These are phyloP conservation scores for Hirtodrosophila alboralis DNA, from an alignment of 2,888 invertebrate species.

Conservation along the genomic window DNA sequence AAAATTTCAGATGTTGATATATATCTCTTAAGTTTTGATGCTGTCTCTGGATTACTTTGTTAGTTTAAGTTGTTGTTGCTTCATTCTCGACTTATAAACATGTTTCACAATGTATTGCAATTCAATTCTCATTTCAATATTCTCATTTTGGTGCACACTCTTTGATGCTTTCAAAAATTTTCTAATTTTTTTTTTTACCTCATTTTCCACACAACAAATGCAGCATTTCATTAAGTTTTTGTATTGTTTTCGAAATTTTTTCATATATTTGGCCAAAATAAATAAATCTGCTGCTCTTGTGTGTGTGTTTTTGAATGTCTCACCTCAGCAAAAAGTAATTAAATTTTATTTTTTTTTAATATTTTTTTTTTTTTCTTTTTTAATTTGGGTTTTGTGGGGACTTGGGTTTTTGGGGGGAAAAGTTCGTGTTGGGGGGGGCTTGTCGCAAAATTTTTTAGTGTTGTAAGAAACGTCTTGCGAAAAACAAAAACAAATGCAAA, in stretches of 20 bases:
- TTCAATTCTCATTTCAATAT: conserved; percentile 77
- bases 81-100: conserved; percentile 77
- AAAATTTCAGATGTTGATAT: conserved; percentile 33
- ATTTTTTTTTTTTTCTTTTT: conserved; percentile 15
- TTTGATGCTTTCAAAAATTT: conserved; percentile 59
- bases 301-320: conserved; percentile 84
- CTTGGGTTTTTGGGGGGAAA: conserved; percentile 25
- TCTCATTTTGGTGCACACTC: conserved; percentile 65
- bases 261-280: conserved; percentile 53
- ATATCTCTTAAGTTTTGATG: conserved; percentile 31
- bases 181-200: conserved; percentile 79
- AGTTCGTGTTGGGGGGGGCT: conserved; percentile 48
- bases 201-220: conserved; percentile 84
- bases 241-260: conserved; percentile 37
- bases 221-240: conserved; percentile 68
- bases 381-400: conserved; percentile 20
- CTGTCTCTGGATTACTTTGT: conserved; percentile 33
- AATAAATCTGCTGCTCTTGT: conserved; percentile 77
- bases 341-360: conserved; percentile 45
- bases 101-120: conserved; percentile 85
- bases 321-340: conserved; percentile 83
- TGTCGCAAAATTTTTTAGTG: conserved; percentile 66
- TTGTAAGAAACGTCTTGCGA: conserved; percentile 74
- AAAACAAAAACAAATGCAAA: conserved; percentile 83
- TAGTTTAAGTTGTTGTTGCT: conserved; percentile 33